These are phyloP conservation scores for Pentalonia nigronervosa DNA, from an alignment of 1,140 invertebrate species.

Conservation along the genomic window DNA sequence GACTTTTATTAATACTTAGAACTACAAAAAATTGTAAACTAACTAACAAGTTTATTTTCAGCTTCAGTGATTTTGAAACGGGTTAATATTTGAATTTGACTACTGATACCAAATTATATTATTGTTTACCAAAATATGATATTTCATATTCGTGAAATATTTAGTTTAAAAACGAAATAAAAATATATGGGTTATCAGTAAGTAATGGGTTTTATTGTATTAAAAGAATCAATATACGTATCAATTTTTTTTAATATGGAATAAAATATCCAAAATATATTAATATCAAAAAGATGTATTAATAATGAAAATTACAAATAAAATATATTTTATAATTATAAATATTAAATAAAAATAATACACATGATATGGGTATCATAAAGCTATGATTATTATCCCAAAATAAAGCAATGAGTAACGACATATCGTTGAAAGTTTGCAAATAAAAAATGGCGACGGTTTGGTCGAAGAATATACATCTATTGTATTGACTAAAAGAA, in stretches of 20 bases:
- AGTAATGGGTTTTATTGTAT: too few species aligned
- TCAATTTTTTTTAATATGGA: too few species aligned
- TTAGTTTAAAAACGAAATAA: neutral
- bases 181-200: too few species aligned
- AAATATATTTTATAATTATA: too few species aligned
- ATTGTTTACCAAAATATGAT: neutral
- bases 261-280: too few species aligned
- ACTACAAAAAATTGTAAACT: neutral
- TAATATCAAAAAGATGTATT: too few species aligned
- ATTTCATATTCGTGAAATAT: neutral
- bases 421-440: neutral
- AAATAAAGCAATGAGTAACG: neutral
- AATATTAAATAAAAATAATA: too few species aligned
- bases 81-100: neutral
- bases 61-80: neutral
- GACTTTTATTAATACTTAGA: neutral
- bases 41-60: neutral
- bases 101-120: neutral
- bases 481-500: too few species aligned
- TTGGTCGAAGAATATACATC: neutral
- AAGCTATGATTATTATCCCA: too few species aligned
- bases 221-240: too few species aligned
- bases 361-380: too few species aligned
- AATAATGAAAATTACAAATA: too few species aligned
- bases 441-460: neutral